A percentile compares a stretch with the other conserved stretches of the same genome.
These are phyloP conservation scores for Tauraco erythrolophus DNA, from an alignment of 2,113 vertebrate genomes.

Conservation along the genomic window DNA sequence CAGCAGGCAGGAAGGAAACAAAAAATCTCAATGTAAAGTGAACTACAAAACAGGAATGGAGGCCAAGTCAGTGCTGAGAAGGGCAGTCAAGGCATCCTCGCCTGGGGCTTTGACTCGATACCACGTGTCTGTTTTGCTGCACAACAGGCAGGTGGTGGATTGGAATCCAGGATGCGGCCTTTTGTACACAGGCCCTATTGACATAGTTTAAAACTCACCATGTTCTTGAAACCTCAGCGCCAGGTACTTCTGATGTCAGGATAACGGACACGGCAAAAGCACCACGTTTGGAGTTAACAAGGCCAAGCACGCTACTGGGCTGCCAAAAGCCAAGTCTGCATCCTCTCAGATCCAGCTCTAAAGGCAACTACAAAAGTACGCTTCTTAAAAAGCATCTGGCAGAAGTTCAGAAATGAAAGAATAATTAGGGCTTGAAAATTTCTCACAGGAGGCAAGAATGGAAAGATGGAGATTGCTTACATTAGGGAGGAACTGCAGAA, in stretches of 20 bases:
- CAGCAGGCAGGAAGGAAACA: neutral
- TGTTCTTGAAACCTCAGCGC: neutral
- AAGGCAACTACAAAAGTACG: constrained; percentile 1
- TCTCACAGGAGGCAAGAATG: neutral
- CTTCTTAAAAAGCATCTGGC: neutral
- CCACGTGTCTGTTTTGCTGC: rapidly evolving
- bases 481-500: neutral
- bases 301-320: neutral
- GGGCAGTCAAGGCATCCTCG: neutral
- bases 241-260: neutral
- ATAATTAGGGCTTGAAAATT: neutral
- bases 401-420: neutral
- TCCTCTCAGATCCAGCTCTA: neutral
- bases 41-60: neutral
- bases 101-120: neutral
- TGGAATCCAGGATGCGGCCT: neutral
- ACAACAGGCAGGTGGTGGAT: neutral
- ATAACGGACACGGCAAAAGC: neutral
- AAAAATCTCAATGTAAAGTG: neutral
- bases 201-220: neutral
- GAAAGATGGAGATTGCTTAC: neutral
- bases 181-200: neutral
- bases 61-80: neutral
- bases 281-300: rapidly evolving
- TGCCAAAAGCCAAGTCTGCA: neutral